phyloP scores from a whole-genome alignment of 2,888 invertebrate genomes.

The Oscheius sp. region DNA sequence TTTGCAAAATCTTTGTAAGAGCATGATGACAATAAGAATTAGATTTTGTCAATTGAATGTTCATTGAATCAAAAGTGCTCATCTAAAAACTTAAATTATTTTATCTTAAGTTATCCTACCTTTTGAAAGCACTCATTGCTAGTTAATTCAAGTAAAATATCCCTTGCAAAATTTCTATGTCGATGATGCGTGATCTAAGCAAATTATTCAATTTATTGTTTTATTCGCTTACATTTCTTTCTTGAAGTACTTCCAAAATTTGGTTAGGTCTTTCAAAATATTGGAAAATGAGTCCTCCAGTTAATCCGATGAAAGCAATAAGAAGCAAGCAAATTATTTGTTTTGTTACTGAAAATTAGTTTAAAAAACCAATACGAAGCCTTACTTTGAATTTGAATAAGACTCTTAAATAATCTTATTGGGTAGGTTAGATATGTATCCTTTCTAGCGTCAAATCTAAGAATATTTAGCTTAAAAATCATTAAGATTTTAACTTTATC shows the following conservation, averaged over 20 bases:
- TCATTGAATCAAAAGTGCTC: background rate
- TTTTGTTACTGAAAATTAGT: slow-evolving; percentile 34
- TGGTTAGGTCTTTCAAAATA: slow-evolving; percentile 33
- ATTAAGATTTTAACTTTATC: slow-evolving; percentile 34
- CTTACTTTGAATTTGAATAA: slow-evolving; percentile 32
- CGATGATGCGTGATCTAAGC: background rate
- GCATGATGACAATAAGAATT: slow-evolving; percentile 18
- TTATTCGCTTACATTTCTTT: slow-evolving; percentile 2
- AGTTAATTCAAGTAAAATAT: background rate
- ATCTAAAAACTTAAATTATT: background rate
- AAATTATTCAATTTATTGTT: no score
- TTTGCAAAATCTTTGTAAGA: background rate
- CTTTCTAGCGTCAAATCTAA: slow-evolving; percentile 19
- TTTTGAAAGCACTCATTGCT: slow-evolving; percentile 9
- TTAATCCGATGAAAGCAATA: slow-evolving; percentile 33
- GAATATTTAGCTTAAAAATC: background rate
- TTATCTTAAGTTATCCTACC: background rate
- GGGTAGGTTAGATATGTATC: slow-evolving; percentile 37
- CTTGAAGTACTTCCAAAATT: background rate
- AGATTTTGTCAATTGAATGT: background rate
- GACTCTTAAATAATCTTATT: slow-evolving; percentile 27
- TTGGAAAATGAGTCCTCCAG: slow-evolving; percentile 40
- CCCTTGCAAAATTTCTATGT: slow-evolving; percentile 7
- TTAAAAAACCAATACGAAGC: no score
- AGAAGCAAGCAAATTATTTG: slow-evolving; percentile 31